Evolutionary conservation across 1,140 invertebrate species (phyloP).

Genomic region (Gonatopus flavifemur): DNA sequence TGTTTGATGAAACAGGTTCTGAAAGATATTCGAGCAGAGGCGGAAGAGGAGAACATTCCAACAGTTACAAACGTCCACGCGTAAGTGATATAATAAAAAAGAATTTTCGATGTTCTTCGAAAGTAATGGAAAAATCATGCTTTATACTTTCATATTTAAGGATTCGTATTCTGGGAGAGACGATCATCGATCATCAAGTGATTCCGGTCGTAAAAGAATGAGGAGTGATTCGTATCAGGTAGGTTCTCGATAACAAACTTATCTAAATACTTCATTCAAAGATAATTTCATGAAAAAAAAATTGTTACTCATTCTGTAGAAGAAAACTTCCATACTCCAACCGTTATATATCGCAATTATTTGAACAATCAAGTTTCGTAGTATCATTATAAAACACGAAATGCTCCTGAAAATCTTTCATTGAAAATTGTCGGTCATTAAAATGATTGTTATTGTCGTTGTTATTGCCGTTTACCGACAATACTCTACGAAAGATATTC

Average conservation of each 20-base stretch:
- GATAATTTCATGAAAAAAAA: too few species aligned
- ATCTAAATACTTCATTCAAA: too few species aligned
- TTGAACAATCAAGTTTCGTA: too few species aligned
- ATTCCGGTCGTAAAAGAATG: constrained; percentile 47
- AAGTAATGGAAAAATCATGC: neutral
- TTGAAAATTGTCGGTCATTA: neutral
- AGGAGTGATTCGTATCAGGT: constrained; percentile 54
- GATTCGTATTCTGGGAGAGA: constrained; percentile 48
- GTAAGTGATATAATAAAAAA: constrained; percentile 28
- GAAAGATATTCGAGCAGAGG: constrained; percentile 51
- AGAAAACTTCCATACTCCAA: too few species aligned
- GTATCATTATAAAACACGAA: constrained; percentile 22
- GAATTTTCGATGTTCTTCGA: neutral
- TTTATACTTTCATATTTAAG: constrained; percentile 20
- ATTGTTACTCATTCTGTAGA: too few species aligned
- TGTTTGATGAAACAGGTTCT: too few species aligned
- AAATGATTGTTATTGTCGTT: neutral
- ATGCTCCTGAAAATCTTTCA: constrained; percentile 31
- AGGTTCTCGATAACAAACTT: constrained; percentile 26
- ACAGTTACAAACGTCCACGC: constrained; percentile 48
- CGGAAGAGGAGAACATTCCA: constrained; percentile 50
- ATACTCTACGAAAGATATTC: constrained; percentile 14
- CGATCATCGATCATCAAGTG: constrained; percentile 49
- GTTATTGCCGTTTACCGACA: too few species aligned
- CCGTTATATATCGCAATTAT: too few species aligned